Conservation (phyloP, 2,797 vertebrate genomes). For the Xiphophorus birchmanni region DNA sequence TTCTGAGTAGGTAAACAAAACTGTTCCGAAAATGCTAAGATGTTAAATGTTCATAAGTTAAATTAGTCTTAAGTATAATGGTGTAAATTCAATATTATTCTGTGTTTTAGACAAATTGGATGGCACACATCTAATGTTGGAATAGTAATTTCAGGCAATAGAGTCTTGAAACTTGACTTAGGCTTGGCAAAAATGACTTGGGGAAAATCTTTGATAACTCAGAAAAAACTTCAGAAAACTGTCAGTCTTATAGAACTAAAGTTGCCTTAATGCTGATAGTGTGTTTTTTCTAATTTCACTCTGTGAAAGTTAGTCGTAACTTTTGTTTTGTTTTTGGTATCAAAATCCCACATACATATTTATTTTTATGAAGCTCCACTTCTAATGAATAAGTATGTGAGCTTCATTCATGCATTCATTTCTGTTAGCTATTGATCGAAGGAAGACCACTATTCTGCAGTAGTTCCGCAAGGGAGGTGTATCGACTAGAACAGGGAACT, state of each 20-base stretch:
- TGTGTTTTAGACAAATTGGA: background rate
- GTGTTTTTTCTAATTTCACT: background rate
- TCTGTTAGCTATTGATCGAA: constrained; percentile 55
- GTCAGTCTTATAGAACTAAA: background rate
- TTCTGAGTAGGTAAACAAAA: background rate
- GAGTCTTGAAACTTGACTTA: background rate
- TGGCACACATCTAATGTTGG: background rate
- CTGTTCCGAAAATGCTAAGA: background rate
- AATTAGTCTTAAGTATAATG: background rate
- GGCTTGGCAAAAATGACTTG: background rate
- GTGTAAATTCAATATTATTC: background rate
- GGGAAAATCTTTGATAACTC: background rate
- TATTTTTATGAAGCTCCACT: constrained; percentile 7
- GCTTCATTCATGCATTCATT: constrained; percentile 31
- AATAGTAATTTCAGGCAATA: background rate
- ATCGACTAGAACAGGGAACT: constrained; percentile 69
- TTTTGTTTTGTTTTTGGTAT: constrained; percentile 14
- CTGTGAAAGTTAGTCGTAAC: background rate
- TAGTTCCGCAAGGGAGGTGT: constrained; percentile 65
- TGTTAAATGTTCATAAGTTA: background rate
- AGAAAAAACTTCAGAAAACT: background rate
- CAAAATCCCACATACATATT: constrained; percentile 2
- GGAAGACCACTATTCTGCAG: constrained; percentile 39
- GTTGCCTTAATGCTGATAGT: background rate
- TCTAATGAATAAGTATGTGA: constrained; percentile 22